A percentile compares a stretch with the other conserved stretches of the same genome.
Evolutionary conservation across 2,888 invertebrate species (phyloP).

Genomic region (Melanostoma scalare): DNA sequence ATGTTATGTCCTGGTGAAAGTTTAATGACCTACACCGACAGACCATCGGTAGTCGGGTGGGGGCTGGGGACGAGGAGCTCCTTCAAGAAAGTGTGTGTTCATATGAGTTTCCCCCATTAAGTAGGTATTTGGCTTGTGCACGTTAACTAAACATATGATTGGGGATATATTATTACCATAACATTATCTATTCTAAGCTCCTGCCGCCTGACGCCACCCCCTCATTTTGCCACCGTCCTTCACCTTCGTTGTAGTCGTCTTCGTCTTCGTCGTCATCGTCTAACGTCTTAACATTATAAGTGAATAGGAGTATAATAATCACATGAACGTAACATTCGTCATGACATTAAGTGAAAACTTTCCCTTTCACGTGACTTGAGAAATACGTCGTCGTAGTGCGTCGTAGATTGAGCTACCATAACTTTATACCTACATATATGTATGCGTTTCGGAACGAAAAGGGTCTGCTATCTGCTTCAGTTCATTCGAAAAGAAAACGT

Average conservation of each 20-base stretch:
- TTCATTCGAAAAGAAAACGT: slow-evolving; percentile 64
- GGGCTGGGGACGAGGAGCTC: too few species aligned
- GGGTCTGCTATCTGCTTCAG: not conserved
- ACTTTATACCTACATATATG: not conserved
- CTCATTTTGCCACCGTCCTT: slow-evolving; percentile 39
- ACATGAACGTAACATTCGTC: slow-evolving; percentile 73
- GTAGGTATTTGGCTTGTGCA: slow-evolving; percentile 58
- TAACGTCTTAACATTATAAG: slow-evolving; percentile 44
- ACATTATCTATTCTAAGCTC: slow-evolving; percentile 67
- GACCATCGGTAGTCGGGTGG: too few species aligned
- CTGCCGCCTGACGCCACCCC: slow-evolving; percentile 38
- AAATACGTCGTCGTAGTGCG: not conserved
- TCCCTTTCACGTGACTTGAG: slow-evolving; percentile 72
- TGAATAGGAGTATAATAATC: slow-evolving; percentile 72
- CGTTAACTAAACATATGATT: slow-evolving; percentile 72
- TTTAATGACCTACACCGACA: slow-evolving; percentile 65
- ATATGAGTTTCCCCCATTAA: slow-evolving; percentile 23
- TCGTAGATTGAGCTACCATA: not conserved
- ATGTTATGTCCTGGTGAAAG: slow-evolving; percentile 73
- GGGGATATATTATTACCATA: slow-evolving; percentile 73
- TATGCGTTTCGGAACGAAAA: slow-evolving; percentile 22
- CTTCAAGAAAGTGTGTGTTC: slow-evolving; percentile 35
- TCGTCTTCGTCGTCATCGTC: slow-evolving; percentile 7
- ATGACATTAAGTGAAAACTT: slow-evolving; percentile 73
- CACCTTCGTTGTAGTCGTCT: not conserved